These are phyloP conservation scores for Drosophila meridiana DNA, from an alignment of 2,888 invertebrate species.

Conservation along the genomic window DNA sequence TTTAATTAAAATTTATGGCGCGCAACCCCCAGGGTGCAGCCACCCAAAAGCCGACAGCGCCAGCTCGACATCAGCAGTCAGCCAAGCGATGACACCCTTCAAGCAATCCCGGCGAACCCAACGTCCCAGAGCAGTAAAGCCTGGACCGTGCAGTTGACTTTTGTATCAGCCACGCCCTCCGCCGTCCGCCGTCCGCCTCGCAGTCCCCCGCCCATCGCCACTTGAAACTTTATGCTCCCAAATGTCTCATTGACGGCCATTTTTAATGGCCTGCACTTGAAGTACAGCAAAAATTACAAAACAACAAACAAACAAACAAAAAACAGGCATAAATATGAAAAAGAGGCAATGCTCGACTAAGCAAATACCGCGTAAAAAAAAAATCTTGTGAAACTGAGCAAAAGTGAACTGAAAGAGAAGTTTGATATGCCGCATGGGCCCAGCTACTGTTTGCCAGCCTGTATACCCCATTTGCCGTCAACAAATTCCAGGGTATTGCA, in stretches of 20 bases:
- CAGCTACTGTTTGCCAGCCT: too few species aligned
- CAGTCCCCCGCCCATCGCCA: conserved; percentile 4
- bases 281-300: conserved; percentile 53
- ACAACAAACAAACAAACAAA: conserved; percentile 29
- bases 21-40: conserved; percentile 64
- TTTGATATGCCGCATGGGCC: background rate
- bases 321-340: conserved; percentile 25
- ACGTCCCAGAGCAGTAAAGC: background rate
- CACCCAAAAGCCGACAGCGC: conserved; percentile 34
- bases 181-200: too few species aligned
- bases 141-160: conserved; percentile 32
- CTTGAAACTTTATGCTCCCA: conserved; percentile 65
- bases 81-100: conserved; percentile 70
- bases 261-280: conserved; percentile 70
- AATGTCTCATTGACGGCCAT: conserved; percentile 77
- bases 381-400: too few species aligned
- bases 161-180: conserved; percentile 19
- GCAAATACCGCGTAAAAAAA: conserved; percentile 13
- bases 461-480: background rate
- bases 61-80: conserved; percentile 44
- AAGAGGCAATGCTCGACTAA: background rate
- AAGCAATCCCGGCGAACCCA: conserved; percentile 20
- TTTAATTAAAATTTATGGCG: conserved; percentile 79
- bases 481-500: background rate
- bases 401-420: background rate